Evolutionary conservation across 2,797 vertebrate genomes (phyloP), one percentile per base, ranked within the genome.

Genomic region (Falco cherrug): DNA sequence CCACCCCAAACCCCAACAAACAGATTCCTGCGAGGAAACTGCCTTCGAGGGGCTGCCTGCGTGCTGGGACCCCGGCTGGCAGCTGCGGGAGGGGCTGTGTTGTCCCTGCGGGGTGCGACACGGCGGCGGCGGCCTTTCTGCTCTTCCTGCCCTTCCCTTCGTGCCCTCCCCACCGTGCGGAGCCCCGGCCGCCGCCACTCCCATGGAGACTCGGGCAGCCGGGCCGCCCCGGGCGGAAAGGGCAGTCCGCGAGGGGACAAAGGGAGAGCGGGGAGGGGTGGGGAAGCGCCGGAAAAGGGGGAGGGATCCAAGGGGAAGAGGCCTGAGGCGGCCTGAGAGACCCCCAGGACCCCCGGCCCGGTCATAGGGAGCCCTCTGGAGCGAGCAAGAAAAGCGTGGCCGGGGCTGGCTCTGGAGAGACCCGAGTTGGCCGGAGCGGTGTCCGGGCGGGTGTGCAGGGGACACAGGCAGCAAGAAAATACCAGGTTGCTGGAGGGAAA

Each of bases 171-270:
- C n/a, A 41, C 39, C 50, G 16, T 11, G 16, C 22, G n/a, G 33
- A 5, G 53, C 47, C 74, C 33, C 63, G 41, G 39, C 41, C 35
- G 1, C 63, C 65, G 7, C 70, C 48, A 37, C 93, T 39, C 86
- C 74, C 60, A 29, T 87, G 90, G 89, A 77, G 93, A 87, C 92
- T 81, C 65, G 61, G 85, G 37, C 60, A 24, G 43, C 48, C 48
- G 61, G 68, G 43, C 67, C 43, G 61, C 24, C 71, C 82, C 1
- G 50, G 61, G 84, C 57, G 80, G 84, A 80, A 90, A 93, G 90
- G 37, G 84, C 84, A 37, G 60, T 13, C 37, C 56, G 48, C n/a
- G n/a, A 10, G 24, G 29, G 37, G 26, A 35, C 51, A 87, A 69
- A 86, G 61, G 57, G 16, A 45, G 73, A 25, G 43, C 54, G 39